These are phyloP conservation scores for Mesocentrotus franciscanus DNA, from an alignment of 53 echinoderm and acorn worm species.

Conservation along the genomic window DNA sequence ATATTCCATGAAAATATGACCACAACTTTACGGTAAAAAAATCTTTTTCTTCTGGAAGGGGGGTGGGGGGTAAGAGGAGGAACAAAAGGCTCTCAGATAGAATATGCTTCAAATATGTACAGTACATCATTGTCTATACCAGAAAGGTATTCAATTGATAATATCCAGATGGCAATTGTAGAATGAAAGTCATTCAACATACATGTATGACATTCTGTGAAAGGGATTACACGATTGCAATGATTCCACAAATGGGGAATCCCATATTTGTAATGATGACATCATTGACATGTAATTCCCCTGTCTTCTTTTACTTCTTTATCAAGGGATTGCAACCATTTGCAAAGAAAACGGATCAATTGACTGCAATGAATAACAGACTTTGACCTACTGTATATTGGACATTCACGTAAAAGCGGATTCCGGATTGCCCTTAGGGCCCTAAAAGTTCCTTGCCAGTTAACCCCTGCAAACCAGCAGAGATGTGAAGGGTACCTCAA, in stretches of 20 bases:
- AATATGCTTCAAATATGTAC: no score
- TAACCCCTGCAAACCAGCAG: background rate
- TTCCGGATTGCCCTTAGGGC: background rate
- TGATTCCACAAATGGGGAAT: background rate
- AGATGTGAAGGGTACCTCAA: background rate
- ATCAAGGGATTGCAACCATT: conserved; percentile 7
- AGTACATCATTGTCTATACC: no score
- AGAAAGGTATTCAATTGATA: background rate
- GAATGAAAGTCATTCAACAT: background rate
- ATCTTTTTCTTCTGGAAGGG: no score
- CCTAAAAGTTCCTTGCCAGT: background rate
- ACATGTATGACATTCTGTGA: background rate
- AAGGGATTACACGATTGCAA: background rate
- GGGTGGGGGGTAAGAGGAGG: no score
- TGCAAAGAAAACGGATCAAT: background rate
- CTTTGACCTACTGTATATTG: background rate
- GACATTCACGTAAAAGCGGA: background rate
- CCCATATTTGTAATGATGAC: background rate
- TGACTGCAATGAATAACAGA: background rate
- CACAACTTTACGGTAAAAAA: no score
- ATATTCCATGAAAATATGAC: no score
- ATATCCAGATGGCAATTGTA: background rate
- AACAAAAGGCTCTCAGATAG: no score
- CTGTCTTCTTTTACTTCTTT: background rate
- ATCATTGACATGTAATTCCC: background rate